A percentile compares a stretch with the other conserved stretches of the same genome.
Evolutionary conservation across 2,888 invertebrate species (phyloP).

Genomic region (Cataglyphis altisquamis): DNA sequence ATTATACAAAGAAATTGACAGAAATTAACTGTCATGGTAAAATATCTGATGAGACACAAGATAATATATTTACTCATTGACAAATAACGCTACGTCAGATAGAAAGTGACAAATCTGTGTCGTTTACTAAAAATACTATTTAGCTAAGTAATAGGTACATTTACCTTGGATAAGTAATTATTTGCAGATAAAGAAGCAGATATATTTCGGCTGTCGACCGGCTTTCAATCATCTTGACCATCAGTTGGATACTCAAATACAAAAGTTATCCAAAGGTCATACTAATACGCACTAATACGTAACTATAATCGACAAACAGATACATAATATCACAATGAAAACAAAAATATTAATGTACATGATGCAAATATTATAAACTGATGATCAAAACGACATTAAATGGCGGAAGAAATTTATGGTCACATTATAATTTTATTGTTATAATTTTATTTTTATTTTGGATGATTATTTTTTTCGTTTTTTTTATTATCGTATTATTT

Average conservation of each 20-base stretch:
- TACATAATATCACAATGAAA: background rate
- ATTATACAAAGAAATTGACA: conserved; percentile 7
- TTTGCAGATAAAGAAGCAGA: background rate
- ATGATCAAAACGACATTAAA: background rate
- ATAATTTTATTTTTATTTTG: background rate
- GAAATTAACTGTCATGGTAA: background rate
- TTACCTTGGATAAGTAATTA: background rate
- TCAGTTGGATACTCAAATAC: background rate
- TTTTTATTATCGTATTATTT: background rate
- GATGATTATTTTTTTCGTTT: background rate
- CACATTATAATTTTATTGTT: background rate
- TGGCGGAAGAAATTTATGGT: background rate
- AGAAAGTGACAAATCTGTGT: background rate
- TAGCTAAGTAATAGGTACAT: background rate
- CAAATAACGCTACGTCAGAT: background rate
- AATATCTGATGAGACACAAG: background rate
- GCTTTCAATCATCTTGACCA: background rate
- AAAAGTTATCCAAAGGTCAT: background rate
- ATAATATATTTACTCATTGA: conserved; percentile 4
- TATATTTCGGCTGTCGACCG: background rate
- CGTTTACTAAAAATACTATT: background rate
- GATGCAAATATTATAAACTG: background rate
- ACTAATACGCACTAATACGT: background rate
- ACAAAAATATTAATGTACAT: background rate
- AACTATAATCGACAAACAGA: background rate